A percentile compares a stretch with the other conserved stretches of the same genome.
These are phyloP conservation scores for Eupithecia inturbata DNA, from an alignment of 2,888 invertebrate species.

Conservation along the genomic window DNA sequence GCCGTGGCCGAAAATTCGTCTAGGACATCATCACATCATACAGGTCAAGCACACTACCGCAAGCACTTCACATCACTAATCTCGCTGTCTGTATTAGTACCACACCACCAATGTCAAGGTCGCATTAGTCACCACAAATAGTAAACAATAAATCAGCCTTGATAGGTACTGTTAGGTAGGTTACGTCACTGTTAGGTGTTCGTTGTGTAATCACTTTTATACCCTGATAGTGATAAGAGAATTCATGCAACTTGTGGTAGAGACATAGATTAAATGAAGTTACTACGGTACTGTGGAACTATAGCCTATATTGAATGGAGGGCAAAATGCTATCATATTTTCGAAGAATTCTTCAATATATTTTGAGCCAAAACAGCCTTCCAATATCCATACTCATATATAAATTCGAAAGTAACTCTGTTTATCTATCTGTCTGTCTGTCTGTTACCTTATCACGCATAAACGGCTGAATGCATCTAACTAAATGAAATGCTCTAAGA, in stretches of 20 bases:
- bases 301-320: neutral
- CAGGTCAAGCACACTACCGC: neutral
- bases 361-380: neutral
- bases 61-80: neutral
- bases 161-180: constrained; percentile 31
- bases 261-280: neutral
- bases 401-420: too few relatives aligned
- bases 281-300: neutral
- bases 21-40: too few relatives aligned
- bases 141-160: constrained; percentile 45
- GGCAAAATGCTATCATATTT: neutral
- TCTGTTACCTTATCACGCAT: too few relatives aligned
- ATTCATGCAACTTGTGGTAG: neutral
- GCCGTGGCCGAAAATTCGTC: too few relatives aligned
- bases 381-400: too few relatives aligned
- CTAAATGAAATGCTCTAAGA: too few relatives aligned
- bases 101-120: constrained; percentile 56
- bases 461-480: too few relatives aligned
- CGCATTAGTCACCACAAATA: constrained; percentile 46
- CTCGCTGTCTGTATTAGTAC: neutral
- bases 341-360: neutral
- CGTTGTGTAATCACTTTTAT: neutral
- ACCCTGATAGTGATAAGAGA: neutral
- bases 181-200: constrained; percentile 35
- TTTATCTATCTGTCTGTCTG: too few relatives aligned